Conservation (phyloP, 2,797 vertebrate species). For the Mastacembelus armatus region DNA sequence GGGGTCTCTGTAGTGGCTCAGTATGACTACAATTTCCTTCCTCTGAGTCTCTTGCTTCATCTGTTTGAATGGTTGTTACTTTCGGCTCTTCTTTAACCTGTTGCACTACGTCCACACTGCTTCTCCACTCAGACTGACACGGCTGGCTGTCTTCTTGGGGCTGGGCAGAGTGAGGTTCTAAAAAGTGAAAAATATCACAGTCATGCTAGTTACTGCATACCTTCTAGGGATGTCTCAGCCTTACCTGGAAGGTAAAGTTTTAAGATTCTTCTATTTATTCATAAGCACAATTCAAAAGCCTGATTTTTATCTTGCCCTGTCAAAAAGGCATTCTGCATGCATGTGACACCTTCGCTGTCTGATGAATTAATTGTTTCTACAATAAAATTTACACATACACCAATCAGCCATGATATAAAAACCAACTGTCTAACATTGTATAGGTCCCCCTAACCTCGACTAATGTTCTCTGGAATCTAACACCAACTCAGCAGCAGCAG, state of each 20-base stretch:
- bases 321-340: not conserved
- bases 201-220: slow-evolving; percentile 1
- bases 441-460: fast-evolving
- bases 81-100: slow-evolving; percentile 70
- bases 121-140: slow-evolving; percentile 53
- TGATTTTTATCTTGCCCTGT: no score
- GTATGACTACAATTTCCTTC: slow-evolving; percentile 39
- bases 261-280: no score
- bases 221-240: no score
- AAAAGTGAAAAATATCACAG: slow-evolving; percentile 36
- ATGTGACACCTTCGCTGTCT: not conserved
- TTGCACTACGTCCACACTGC: slow-evolving; percentile 35
- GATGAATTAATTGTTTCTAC: not conserved
- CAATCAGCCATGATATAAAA: no score
- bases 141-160: slow-evolving; percentile 28
- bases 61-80: slow-evolving; percentile 1
- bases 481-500: no score
- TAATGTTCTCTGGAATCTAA: no score
- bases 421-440: no score
- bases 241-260: not conserved
- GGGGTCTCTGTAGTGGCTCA: slow-evolving; percentile 7
- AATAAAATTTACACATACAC: no score
- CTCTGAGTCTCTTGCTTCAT: slow-evolving; percentile 7
- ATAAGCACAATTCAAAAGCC: not conserved
- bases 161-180: slow-evolving; percentile 53